Evolutionary conservation across 2,113 vertebrate genomes (phyloP).

Genomic region (Macquaria ambigua): DNA sequence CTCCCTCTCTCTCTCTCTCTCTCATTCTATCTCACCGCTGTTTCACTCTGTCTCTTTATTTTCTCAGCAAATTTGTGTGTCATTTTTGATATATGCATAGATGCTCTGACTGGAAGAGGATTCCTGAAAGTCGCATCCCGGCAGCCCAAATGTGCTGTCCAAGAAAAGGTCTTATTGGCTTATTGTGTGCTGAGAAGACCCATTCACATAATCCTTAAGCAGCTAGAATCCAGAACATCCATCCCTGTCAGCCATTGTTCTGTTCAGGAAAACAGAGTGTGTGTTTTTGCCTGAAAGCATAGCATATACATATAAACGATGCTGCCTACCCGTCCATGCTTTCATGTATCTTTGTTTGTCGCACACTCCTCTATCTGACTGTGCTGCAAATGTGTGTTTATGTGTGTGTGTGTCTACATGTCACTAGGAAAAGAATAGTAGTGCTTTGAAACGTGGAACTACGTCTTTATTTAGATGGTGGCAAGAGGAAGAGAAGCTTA

Average conservation of each 20-base stretch:
- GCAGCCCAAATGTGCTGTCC: slow-evolving; percentile 64
- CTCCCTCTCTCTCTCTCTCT: background rate
- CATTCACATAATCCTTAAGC: slow-evolving; percentile 77
- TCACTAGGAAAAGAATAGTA: slow-evolving; percentile 30
- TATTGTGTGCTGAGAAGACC: slow-evolving; percentile 71
- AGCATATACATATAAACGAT: slow-evolving; percentile 37
- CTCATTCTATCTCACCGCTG: background rate
- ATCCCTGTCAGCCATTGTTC: slow-evolving; percentile 77
- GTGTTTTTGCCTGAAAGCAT: slow-evolving; percentile 31
- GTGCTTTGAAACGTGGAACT: slow-evolving; percentile 39
- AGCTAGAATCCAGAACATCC: slow-evolving; percentile 76
- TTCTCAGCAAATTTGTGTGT: slow-evolving; percentile 42
- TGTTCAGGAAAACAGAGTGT: slow-evolving; percentile 50
- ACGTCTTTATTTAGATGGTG: slow-evolving; percentile 54
- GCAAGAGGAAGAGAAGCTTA: slow-evolving; percentile 45
- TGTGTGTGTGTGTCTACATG: slow-evolving; percentile 9
- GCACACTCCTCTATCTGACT: slow-evolving; percentile 19
- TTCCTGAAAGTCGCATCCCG: slow-evolving; percentile 67
- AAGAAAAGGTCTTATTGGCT: slow-evolving; percentile 78
- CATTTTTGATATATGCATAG: slow-evolving; percentile 50
- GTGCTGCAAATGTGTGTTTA: slow-evolving; percentile 30
- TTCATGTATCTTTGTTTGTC: slow-evolving; percentile 63
- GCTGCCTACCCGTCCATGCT: slow-evolving; percentile 29
- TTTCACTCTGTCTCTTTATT: slow-evolving; percentile 23
- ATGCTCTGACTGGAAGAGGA: slow-evolving; percentile 56